These are phyloP conservation scores for Urocynchramus pylzowi DNA, from an alignment of 2,113 vertebrate genomes.

Conservation along the genomic window DNA sequence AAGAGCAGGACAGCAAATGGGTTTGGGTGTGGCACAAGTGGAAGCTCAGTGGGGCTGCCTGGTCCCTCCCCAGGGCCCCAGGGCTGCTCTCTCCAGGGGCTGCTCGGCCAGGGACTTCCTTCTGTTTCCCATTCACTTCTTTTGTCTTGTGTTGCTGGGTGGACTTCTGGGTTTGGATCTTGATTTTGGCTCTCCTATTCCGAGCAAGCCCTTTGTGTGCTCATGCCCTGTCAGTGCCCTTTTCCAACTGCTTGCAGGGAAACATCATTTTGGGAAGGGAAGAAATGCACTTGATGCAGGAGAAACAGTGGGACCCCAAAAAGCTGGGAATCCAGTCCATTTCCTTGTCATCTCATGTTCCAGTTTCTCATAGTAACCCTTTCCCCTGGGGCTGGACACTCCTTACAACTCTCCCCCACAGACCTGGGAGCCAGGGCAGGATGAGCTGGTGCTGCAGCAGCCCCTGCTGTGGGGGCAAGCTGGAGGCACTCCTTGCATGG, in stretches of 20 bases:
- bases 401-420: neutral
- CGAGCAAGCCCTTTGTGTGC: neutral
- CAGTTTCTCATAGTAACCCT: neutral
- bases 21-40: neutral
- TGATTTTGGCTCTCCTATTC: neutral
- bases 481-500: neutral
- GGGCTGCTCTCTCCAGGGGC: neutral
- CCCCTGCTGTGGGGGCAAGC: neutral
- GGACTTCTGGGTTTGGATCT: neutral
- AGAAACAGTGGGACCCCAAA: neutral
- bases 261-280: neutral
- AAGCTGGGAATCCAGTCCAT: neutral
- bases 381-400: neutral
- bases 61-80: rapidly evolving
- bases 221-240: rapidly evolving
- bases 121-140: neutral
- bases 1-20: neutral
- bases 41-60: neutral
- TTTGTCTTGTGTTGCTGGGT: neutral
- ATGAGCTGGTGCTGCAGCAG: neutral
- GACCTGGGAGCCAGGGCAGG: neutral
- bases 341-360: rapidly evolving
- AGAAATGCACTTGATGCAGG: neutral
- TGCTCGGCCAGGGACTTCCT: neutral
- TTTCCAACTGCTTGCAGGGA: neutral